These are phyloP conservation scores for Spialia ferax DNA, from an alignment of 2,888 invertebrate species.

Conservation along the genomic window DNA sequence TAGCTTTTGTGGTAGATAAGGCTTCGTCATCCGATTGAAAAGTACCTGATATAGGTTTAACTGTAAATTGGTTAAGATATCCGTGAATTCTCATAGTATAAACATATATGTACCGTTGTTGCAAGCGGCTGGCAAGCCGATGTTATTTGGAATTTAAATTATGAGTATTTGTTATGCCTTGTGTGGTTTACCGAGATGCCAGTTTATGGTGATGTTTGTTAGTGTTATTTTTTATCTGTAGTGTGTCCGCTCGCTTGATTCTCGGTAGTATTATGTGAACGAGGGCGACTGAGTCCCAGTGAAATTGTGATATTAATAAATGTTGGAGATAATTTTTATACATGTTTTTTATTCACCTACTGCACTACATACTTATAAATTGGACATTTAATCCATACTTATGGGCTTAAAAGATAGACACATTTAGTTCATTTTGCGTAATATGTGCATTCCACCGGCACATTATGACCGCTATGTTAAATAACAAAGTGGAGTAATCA, in stretches of 20 bases:
- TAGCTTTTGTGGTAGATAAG: conserved; percentile 56
- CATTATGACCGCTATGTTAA: conserved; percentile 42
- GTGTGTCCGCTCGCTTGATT: conserved; percentile 57
- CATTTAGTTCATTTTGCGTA: conserved; percentile 13
- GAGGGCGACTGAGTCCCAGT: conserved; percentile 70
- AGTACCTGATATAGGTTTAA: conserved; percentile 79
- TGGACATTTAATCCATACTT: neutral
- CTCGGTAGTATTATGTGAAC: conserved; percentile 58
- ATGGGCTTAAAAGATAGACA: conserved; percentile 3
- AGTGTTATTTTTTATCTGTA: conserved; percentile 44
- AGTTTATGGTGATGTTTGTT: conserved; percentile 55
- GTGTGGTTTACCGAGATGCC: conserved; percentile 48
- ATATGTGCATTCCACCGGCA: conserved; percentile 32
- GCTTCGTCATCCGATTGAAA: conserved; percentile 55
- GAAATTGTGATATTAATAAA: conserved; percentile 85
- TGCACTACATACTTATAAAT: conserved; percentile 20
- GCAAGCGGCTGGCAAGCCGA: conserved; percentile 49
- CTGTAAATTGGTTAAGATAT: conserved; percentile 57
- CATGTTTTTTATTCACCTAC: conserved; percentile 43
- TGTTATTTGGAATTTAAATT: conserved; percentile 52
- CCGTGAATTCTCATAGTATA: conserved; percentile 59
- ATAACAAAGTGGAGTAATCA: conserved; percentile 43
- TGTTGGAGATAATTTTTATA: conserved; percentile 56
- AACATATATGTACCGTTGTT: conserved; percentile 37
- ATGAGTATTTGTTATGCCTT: conserved; percentile 45